Percentiles rank a stretch among this genome's conserved stretches.
Evolutionary conservation across 2,888 invertebrate species (phyloP).

Genomic region (Phasia obesa): DNA sequence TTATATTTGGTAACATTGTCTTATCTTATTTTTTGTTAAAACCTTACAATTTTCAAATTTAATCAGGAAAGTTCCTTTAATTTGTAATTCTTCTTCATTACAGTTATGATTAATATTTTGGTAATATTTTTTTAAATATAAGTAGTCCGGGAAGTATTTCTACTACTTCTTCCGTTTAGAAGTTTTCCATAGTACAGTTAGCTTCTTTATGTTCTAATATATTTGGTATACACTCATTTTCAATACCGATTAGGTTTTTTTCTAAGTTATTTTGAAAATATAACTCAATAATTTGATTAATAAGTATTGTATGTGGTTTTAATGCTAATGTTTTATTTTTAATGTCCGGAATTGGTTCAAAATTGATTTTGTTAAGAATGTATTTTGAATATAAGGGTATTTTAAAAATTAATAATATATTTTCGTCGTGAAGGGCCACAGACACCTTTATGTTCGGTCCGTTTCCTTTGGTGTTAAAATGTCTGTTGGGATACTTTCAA

Average conservation of each 20-base stretch:
- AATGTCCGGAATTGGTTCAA: background rate
- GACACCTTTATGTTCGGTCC: background rate
- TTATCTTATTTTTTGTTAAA: slow-evolving; percentile 36
- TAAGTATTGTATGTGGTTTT: slow-evolving; percentile 5
- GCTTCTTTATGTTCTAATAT: slow-evolving; percentile 4
- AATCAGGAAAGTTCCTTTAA: slow-evolving; percentile 37
- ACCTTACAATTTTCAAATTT: too few species aligned
- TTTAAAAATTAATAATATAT: background rate
- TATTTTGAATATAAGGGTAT: slow-evolving; percentile 2
- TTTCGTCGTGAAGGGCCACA: background rate
- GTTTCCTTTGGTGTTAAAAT: background rate
- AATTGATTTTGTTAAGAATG: background rate
- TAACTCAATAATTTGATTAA: background rate
- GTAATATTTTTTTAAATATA: slow-evolving; percentile 51
- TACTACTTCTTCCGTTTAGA: slow-evolving; percentile 6
- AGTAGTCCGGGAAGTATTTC: slow-evolving; percentile 52
- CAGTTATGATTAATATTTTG: slow-evolving; percentile 50
- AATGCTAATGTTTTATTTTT: slow-evolving; percentile 23
- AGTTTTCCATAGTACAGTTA: background rate
- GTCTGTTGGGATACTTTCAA: background rate
- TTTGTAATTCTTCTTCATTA: slow-evolving; percentile 51
- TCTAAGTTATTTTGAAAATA: slow-evolving; percentile 14
- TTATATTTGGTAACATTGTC: slow-evolving; percentile 57
- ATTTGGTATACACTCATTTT: slow-evolving; percentile 8
- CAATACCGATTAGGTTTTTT: background rate